phyloP scores from a whole-genome alignment of 2,888 invertebrate genomes.

The Eustalomyia histrio region DNA sequence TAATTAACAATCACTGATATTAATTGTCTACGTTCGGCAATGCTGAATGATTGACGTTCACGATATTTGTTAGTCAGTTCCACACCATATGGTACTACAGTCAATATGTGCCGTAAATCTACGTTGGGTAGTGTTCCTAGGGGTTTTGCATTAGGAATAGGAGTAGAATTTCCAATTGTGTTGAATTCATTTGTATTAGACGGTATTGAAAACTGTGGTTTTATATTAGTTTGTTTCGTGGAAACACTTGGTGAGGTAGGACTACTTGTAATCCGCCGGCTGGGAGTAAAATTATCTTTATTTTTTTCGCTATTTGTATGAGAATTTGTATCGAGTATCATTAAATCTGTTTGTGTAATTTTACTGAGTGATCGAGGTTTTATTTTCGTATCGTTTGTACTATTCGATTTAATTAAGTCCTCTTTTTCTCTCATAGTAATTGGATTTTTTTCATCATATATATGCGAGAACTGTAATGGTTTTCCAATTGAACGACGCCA shows the following conservation, averaged over 20 bases:
- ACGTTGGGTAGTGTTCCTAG: background rate
- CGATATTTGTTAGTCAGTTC: slow-evolving; percentile 68
- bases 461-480: slow-evolving; percentile 63
- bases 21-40: slow-evolving; percentile 69
- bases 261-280: background rate
- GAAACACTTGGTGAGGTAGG: background rate
- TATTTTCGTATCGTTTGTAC: background rate
- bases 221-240: background rate
- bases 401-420: background rate
- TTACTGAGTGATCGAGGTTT: background rate
- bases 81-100: slow-evolving; percentile 65
- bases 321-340: background rate
- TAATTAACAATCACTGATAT: slow-evolving; percentile 73
- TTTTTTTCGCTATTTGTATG: background rate
- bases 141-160: background rate
- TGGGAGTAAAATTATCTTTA: background rate
- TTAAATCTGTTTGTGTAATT: background rate
- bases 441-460: background rate
- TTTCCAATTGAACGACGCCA: slow-evolving; percentile 74
- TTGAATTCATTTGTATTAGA: background rate
- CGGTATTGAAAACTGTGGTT: background rate
- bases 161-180: background rate
- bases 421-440: background rate
- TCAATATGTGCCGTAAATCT: slow-evolving; percentile 29
- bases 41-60: slow-evolving; percentile 68